Evolutionary conservation across 2,797 vertebrate species (phyloP), one percentile per base, ranked within the genome.

Genomic region (Manis crassicaudata): DNA sequence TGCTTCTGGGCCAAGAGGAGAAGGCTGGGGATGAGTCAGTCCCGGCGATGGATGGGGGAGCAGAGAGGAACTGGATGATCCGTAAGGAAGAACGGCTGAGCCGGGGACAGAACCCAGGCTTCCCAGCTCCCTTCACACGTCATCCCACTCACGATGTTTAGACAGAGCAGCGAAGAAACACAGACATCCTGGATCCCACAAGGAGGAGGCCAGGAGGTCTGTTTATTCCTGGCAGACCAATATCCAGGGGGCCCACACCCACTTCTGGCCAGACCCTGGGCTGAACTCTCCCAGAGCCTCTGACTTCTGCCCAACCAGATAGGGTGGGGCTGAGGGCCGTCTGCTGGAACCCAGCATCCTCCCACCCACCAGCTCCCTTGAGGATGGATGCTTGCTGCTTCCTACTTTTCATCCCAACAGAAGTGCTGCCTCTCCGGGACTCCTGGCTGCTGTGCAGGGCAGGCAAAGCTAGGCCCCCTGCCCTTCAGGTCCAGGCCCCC

Each of bases 221-320:
- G 97, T 97, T 97, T 97, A 97, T 96, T 83, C 87, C 56, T 90
- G 76, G 89, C 93, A 90, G 58, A 27, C 60, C 67, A 11, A 1
- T 67, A 56, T 88, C 90, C 1, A 3, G 94, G 40, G 73, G 76
- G 88, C 79, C 94, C 80, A 62, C 50, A 63, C 63, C 90, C 86
- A 89, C 81, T 96, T 94, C n/a, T 95, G 77, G 88, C 75, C 88
- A 79, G 92, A 68, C 67, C 56, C 76, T 9, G 56, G 58, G 52
- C 52, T 97, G 90, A 97, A 96, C 86, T 96, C 96, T 96, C 96
- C 88, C 97, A 97, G 97, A 96, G 86, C 67, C 88, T 87, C 75
- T 95, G 96, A 94, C 94, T 94, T 90, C 54, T 79, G 82, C 88
- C 62, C 6, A 0, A 21, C 37, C 54, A 75, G 73, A 43, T 17